Conservation (phyloP, 2,113 vertebrate species). For the Rhinoderma darwinii region DNA sequence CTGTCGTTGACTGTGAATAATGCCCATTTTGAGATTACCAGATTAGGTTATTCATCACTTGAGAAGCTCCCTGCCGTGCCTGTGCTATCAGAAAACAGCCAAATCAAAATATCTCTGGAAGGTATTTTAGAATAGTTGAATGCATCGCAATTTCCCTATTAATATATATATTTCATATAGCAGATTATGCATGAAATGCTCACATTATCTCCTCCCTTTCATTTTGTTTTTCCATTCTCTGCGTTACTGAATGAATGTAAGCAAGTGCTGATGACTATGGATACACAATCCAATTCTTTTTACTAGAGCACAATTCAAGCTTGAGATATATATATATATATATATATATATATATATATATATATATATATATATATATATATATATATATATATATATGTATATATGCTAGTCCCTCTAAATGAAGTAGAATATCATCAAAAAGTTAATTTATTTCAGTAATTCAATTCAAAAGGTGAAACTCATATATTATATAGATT, state of each 20-base stretch:
- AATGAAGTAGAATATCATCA: too few relatives aligned
- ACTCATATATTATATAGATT: too few relatives aligned
- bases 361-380: too few relatives aligned
- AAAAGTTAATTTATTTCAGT: too few relatives aligned
- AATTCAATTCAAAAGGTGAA: too few relatives aligned
- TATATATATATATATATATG: too few relatives aligned
- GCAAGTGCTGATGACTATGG: constrained; percentile 81
- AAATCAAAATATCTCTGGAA: constrained; percentile 98
- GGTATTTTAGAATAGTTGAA: constrained; percentile 96
- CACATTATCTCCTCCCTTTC: constrained; percentile 90
- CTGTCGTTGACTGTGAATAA: constrained; percentile 81
- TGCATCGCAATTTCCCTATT: constrained; percentile 98
- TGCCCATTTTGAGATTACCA: constrained; percentile 96
- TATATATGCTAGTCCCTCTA: too few relatives aligned
- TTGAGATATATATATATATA: too few relatives aligned
- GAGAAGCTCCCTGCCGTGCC: constrained; percentile 85
- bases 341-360: too few relatives aligned
- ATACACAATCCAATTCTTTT: constrained; percentile 78
- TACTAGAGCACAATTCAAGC: too few relatives aligned
- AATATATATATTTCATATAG: constrained; percentile 96
- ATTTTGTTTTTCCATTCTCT: constrained; percentile 86
- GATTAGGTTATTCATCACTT: constrained; percentile 98
- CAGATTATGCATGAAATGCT: constrained; percentile 91
- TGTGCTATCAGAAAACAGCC: constrained; percentile 83
- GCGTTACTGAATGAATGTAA: constrained; percentile 86